Percentiles rank a stretch among this genome's conserved stretches.
phyloP scores from a whole-genome alignment of 2,113 vertebrate species.

The Leptobrachium leishanense region DNA sequence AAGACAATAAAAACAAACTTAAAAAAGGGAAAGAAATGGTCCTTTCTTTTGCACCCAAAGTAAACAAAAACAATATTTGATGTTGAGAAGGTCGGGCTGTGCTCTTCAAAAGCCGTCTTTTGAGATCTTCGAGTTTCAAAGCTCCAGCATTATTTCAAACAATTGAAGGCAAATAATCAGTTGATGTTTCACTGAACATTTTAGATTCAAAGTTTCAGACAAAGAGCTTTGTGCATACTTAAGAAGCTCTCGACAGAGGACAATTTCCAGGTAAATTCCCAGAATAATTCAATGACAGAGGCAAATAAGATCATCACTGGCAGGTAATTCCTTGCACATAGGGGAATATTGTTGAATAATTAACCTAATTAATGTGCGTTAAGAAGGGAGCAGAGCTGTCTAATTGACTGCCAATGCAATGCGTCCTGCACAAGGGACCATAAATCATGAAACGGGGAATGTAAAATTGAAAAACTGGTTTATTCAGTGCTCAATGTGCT shows the following conservation, averaged over 20 bases:
- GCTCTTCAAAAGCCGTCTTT: neutral
- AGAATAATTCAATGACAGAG: constrained; percentile 33
- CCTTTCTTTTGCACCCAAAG: neutral
- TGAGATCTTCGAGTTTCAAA: constrained; percentile 24
- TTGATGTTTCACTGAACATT: constrained; percentile 5
- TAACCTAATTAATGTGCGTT: constrained; percentile 35
- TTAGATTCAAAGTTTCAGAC: constrained; percentile 3
- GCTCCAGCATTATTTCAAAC: neutral
- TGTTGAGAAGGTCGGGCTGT: neutral
- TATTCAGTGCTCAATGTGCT: neutral
- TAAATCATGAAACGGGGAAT: constrained; percentile 25
- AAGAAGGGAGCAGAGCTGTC: constrained; percentile 20
- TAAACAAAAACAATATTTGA: constrained; percentile 5
- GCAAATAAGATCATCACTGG: constrained; percentile 35
- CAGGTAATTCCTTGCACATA: constrained; percentile 39
- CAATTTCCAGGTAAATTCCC: constrained; percentile 29
- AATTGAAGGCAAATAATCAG: neutral
- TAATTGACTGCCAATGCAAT: constrained; percentile 34
- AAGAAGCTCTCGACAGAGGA: neutral
- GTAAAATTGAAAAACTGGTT: constrained; percentile 27
- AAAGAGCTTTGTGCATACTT: neutral
- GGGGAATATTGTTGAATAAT: constrained; percentile 29
- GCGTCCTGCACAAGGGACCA: constrained; percentile 38
- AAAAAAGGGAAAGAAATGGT: neutral
- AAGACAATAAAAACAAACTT: too few species aligned